Conservation (phyloP, 2,113 vertebrate genomes). For the Beaufortia kweichowensis region DNA sequence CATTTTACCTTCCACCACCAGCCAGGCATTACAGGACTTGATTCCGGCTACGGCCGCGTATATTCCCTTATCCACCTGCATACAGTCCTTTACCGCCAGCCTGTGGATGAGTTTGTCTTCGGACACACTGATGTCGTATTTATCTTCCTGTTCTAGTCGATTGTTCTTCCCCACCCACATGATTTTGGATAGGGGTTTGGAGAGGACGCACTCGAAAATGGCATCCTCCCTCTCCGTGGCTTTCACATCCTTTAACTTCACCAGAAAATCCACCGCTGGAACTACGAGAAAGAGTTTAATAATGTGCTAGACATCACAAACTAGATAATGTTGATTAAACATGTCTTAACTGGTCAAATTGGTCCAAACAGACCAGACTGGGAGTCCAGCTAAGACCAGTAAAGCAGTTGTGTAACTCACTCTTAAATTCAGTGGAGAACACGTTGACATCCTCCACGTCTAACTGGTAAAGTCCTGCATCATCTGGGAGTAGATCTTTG, state of each 20-base stretch:
- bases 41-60: constrained; percentile 77
- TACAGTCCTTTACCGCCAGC: constrained; percentile 74
- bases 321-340: too few species aligned
- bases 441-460: constrained; percentile 76
- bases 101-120: constrained; percentile 81
- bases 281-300: too few species aligned
- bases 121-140: constrained; percentile 75
- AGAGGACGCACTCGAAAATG: constrained; percentile 77
- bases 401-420: constrained; percentile 59
- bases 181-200: constrained; percentile 68
- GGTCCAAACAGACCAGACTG: too few species aligned
- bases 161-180: constrained; percentile 78
- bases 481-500: constrained; percentile 78
- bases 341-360: too few species aligned
- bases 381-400: too few species aligned
- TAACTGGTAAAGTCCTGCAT: constrained; percentile 84
- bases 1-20: constrained; percentile 84
- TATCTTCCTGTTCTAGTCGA: constrained; percentile 69
- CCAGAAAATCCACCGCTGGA: constrained; percentile 74
- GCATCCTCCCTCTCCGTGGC: constrained; percentile 76
- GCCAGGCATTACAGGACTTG: constrained; percentile 81
- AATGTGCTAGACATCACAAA: too few species aligned
- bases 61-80: constrained; percentile 79
- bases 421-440: constrained; percentile 80
- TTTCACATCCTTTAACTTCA: constrained; percentile 71